These are phyloP conservation scores for Scomber scombrus DNA, from an alignment of 2,113 vertebrate species.

Conservation along the genomic window DNA sequence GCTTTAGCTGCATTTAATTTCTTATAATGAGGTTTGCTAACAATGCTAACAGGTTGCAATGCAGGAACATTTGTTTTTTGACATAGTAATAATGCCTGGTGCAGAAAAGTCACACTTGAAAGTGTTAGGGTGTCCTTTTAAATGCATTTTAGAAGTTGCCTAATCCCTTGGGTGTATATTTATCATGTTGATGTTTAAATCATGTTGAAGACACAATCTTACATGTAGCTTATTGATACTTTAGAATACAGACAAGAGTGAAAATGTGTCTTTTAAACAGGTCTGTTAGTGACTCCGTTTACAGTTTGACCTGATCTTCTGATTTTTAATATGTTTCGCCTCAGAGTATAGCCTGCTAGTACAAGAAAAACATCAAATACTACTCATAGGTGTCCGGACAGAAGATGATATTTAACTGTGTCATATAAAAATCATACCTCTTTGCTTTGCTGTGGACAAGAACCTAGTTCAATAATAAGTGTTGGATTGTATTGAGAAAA, in stretches of 20 bases:
- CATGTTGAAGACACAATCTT: slow-evolving; percentile 23
- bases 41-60: slow-evolving; percentile 4
- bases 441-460: not conserved
- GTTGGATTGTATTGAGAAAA: not conserved
- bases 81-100: not conserved
- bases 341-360: slow-evolving; percentile 8
- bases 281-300: slow-evolving; percentile 8
- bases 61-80: not conserved
- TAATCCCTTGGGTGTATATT: not conserved
- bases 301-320: slow-evolving; percentile 4
- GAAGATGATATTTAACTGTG: not conserved
- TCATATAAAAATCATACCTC: not conserved
- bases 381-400: not conserved
- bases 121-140: not conserved
- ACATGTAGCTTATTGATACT: not conserved
- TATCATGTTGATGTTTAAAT: slow-evolving; percentile 4
- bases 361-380: not conserved
- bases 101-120: not conserved
- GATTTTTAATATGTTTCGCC: not conserved
- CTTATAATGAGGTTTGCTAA: slow-evolving; percentile 3
- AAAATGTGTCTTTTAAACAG: not conserved
- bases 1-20: not conserved
- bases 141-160: not conserved
- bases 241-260: not conserved
- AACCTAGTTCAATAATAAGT: not conserved